Evolutionary conservation across 2,888 invertebrate genomes (phyloP).

Genomic region (Drosophila anomelani): DNA sequence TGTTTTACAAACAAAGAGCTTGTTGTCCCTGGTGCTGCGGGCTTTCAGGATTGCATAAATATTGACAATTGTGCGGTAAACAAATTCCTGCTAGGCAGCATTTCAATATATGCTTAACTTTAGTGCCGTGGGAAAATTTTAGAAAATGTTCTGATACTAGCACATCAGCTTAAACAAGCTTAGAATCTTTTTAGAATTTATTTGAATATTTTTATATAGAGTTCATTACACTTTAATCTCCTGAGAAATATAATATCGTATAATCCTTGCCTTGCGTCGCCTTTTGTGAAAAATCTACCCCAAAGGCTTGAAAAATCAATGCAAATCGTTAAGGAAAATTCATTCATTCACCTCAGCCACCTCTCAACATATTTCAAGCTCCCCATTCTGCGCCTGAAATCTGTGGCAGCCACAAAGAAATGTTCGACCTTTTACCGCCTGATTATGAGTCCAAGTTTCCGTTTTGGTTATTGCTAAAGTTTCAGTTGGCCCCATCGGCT

Average conservation of each 20-base stretch:
- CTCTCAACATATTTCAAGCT: neutral
- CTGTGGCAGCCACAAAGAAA: constrained; percentile 20
- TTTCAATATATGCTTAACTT: constrained; percentile 14
- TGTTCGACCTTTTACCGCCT: constrained; percentile 42
- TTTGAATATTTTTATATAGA: too few relatives aligned
- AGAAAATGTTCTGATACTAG: neutral
- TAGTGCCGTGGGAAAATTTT: constrained; percentile 1
- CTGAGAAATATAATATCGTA: too few relatives aligned
- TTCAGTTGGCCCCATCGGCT: constrained; percentile 37
- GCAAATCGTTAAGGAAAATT: constrained; percentile 27
- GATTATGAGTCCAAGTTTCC: constrained; percentile 48
- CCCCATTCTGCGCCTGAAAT: constrained; percentile 1
- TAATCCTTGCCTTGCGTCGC: neutral
- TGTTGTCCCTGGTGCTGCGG: constrained; percentile 29
- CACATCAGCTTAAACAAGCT: too few relatives aligned
- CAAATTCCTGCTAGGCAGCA: constrained; percentile 2
- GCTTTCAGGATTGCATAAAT: constrained; percentile 54
- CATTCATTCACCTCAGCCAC: neutral
- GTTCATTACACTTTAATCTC: neutral
- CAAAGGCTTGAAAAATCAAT: constrained; percentile 17
- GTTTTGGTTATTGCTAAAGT: constrained; percentile 47
- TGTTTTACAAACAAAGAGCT: constrained; percentile 51
- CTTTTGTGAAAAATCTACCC: neutral
- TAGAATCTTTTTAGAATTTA: neutral
- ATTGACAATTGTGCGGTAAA: constrained; percentile 32